These are phyloP conservation scores for Lycaena phlaeas DNA, from an alignment of 2,888 invertebrate species.

Conservation along the genomic window DNA sequence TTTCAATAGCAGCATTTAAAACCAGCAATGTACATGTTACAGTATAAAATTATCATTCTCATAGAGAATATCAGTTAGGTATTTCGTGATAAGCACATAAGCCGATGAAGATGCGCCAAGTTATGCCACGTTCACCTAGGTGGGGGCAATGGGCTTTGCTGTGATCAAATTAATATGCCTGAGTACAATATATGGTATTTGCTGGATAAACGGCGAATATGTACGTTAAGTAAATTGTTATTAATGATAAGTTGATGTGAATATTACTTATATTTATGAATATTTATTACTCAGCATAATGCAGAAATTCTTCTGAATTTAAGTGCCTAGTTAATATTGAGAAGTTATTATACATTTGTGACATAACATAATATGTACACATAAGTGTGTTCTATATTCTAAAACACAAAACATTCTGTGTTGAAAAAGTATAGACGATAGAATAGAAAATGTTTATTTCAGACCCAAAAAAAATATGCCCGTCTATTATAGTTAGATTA, in stretches of 20 bases:
- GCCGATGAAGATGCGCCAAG: slow-evolving; percentile 16
- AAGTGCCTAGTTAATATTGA: too few species aligned
- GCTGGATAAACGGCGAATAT: background rate
- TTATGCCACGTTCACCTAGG: slow-evolving; percentile 17
- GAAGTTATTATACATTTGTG: too few species aligned
- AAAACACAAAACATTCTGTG: too few species aligned
- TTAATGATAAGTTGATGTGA: background rate
- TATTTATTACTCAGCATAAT: too few species aligned
- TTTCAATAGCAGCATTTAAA: too few species aligned
- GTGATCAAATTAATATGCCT: slow-evolving; percentile 14
- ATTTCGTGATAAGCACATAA: slow-evolving; percentile 15
- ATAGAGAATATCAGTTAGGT: background rate
- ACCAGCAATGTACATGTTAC: slow-evolving; percentile 4
- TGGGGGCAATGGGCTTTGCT: slow-evolving; percentile 15
- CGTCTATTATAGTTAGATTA: too few species aligned
- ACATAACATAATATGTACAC: too few species aligned
- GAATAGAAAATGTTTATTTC: too few species aligned
- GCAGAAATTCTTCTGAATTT: too few species aligned
- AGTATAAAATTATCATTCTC: background rate
- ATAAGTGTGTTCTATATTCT: too few species aligned
- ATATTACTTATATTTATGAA: background rate
- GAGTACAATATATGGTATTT: slow-evolving; percentile 3
- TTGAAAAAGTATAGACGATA: too few species aligned
- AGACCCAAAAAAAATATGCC: too few species aligned
- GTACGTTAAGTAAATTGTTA: background rate